These are phyloP conservation scores for Diplazon laetatorius DNA, from an alignment of 2,888 invertebrate genomes.

Conservation along the genomic window DNA sequence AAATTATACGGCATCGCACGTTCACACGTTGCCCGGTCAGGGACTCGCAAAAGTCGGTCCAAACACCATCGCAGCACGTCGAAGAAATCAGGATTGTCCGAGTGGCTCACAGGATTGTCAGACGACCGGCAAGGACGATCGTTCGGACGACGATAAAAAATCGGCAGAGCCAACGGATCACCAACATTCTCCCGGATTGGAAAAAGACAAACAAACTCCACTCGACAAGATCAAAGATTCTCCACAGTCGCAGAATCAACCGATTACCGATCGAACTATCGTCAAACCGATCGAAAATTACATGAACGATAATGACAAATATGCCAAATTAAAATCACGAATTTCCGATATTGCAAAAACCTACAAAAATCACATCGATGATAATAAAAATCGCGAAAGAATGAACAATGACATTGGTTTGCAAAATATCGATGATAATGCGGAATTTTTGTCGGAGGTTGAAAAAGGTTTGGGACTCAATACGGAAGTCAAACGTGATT, in stretches of 20 bases:
- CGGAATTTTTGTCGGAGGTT: conserved; percentile 43
- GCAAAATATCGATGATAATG: conserved; percentile 37
- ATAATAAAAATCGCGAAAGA: conserved; percentile 22
- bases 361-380: conserved; percentile 5
- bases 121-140: conserved; percentile 12
- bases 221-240: background rate
- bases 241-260: conserved; percentile 9
- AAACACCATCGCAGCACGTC: background rate
- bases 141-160: background rate
- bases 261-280: conserved; percentile 5
- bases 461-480: conserved; percentile 37
- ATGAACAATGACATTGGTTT: conserved; percentile 42
- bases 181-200: background rate
- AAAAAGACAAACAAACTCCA: background rate
- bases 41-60: background rate
- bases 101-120: conserved; percentile 36
- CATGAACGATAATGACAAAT: conserved; percentile 13
- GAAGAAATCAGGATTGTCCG: background rate
- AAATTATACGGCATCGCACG: background rate
- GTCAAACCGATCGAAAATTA: conserved; percentile 15
- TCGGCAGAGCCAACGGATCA: conserved; percentile 6
- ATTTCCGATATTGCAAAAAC: background rate
- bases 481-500: conserved; percentile 32
- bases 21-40: background rate
- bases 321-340: conserved; percentile 4